A percentile compares a stretch with the other conserved stretches of the same genome.
phyloP scores from a whole-genome alignment of 2,797 vertebrate genomes.

The Myripristis jacobus region DNA sequence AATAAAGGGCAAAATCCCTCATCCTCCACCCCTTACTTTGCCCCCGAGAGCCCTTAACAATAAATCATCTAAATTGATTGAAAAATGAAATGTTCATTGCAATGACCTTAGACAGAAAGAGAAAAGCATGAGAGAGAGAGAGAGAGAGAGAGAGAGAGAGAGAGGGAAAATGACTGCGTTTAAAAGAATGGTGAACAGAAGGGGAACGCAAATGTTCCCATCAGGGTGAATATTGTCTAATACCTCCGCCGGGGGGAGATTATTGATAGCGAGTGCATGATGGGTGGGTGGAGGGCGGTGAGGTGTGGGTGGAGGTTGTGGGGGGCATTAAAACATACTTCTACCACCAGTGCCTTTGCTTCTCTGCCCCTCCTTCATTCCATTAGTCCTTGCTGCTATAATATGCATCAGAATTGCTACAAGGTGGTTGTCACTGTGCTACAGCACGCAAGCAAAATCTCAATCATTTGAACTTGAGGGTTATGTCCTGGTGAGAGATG shows the following conservation, averaged over 20 bases:
- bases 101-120: constrained; percentile 59
- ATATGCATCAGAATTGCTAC: constrained; percentile 66
- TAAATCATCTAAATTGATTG: constrained; percentile 69
- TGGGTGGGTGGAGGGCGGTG: constrained; percentile 34
- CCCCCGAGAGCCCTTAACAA: constrained; percentile 54
- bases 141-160: no score
- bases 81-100: constrained; percentile 71
- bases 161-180: constrained; percentile 54
- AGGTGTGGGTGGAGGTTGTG: constrained; percentile 3
- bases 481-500: constrained; percentile 70
- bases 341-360: constrained; percentile 38
- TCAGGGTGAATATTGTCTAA: constrained; percentile 62
- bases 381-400: constrained; percentile 62
- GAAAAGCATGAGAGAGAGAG: constrained; percentile 33
- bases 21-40: constrained; percentile 44
- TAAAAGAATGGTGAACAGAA: constrained; percentile 50
- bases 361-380: constrained; percentile 49
- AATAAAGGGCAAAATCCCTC: constrained; percentile 56
- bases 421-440: constrained; percentile 49
- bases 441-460: constrained; percentile 60
- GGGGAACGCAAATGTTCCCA: constrained; percentile 65
- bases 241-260: constrained; percentile 52
- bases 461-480: constrained; percentile 75
- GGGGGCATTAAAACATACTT: constrained; percentile 59
- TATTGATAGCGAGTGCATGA: constrained; percentile 65